A percentile compares a stretch with the other conserved stretches of the same genome.
Conservation (phyloP, 2,113 vertebrate species). For the Rhinolophus sinicus region DNA sequence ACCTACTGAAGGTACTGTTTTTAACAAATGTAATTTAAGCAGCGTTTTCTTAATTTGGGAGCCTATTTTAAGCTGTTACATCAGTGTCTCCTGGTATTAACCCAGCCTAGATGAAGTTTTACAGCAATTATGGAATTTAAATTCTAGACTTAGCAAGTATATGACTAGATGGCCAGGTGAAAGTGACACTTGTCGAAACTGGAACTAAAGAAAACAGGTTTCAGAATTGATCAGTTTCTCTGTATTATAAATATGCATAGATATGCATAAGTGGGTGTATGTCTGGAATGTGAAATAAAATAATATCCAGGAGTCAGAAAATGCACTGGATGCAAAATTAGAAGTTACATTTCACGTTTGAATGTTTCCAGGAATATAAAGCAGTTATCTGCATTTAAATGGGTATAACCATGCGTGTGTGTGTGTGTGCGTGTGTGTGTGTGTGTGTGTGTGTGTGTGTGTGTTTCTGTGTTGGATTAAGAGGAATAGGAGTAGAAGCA, state of each 20-base stretch:
- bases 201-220: slow-evolving; percentile 29
- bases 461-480: background rate
- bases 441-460: background rate
- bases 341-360: background rate
- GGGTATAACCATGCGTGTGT: background rate
- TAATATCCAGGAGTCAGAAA: background rate
- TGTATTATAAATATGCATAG: background rate
- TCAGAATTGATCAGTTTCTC: background rate
- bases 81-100: slow-evolving; percentile 32
- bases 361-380: background rate
- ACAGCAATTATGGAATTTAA: background rate
- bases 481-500: background rate
- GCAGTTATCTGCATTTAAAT: background rate
- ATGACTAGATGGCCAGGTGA: background rate
- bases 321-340: background rate
- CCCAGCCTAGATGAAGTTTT: background rate
- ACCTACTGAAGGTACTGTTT: slow-evolving; percentile 25
- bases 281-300: background rate
- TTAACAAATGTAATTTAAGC: slow-evolving; percentile 46
- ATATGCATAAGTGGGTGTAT: background rate
- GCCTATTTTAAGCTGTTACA: background rate
- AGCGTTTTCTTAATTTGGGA: slow-evolving; percentile 43
- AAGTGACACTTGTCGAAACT: background rate
- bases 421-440: too few species aligned
- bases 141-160: slow-evolving; percentile 5